A percentile compares a stretch with the other conserved stretches of the same genome.
These are phyloP conservation scores for Oxytorus armatus DNA, from an alignment of 2,888 invertebrate genomes.

Conservation along the genomic window DNA sequence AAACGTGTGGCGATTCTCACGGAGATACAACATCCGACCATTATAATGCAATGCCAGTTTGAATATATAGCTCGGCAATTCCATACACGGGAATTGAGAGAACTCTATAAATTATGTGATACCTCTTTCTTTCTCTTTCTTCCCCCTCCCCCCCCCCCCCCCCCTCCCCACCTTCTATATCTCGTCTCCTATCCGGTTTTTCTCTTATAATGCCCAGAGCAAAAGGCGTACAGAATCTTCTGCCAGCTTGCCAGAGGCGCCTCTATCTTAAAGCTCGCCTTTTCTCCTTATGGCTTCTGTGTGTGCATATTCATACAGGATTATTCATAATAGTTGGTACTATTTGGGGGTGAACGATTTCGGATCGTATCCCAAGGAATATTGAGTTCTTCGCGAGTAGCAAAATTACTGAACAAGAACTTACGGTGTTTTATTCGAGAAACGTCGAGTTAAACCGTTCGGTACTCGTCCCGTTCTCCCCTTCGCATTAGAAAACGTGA, in stretches of 20 bases:
- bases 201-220: not conserved
- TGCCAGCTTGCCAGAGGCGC: conserved; percentile 22
- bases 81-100: conserved; percentile 38
- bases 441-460: no score
- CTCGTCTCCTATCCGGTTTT: conserved; percentile 46
- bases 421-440: no score
- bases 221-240: conserved; percentile 24
- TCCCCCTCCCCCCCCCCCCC: not conserved
- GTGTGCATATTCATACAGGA: not conserved
- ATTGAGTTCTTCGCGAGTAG: no score
- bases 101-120: conserved; percentile 50
- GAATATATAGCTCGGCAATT: conserved; percentile 6
- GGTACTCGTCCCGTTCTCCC: no score
- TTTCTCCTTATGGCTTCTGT: conserved; percentile 29
- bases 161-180: not conserved
- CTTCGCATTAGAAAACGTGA: no score
- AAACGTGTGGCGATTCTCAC: conserved; percentile 28
- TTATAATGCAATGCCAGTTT: conserved; percentile 1
- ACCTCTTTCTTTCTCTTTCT: conserved; percentile 16
- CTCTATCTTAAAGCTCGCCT: not conserved
- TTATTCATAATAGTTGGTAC: not conserved
- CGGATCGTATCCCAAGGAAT: no score
- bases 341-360: no score
- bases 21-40: conserved; percentile 15
- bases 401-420: no score